Conservation (phyloP, 2,888 invertebrate genomes). For the Sinhomidia bicolor region DNA sequence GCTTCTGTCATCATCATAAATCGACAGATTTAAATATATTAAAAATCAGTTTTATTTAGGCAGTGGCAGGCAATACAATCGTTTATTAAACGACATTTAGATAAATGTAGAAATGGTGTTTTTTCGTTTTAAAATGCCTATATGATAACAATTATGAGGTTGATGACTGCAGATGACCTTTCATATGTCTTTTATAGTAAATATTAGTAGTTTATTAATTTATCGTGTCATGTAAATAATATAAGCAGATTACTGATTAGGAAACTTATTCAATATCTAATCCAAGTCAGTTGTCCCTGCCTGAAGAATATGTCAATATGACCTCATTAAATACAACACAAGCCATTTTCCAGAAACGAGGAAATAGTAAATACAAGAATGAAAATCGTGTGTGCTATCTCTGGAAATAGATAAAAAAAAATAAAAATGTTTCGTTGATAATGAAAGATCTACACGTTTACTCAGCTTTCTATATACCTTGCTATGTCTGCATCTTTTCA, state of each 20-base stretch:
- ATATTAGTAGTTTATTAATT: neutral
- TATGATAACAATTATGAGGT: neutral
- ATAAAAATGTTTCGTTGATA: neutral
- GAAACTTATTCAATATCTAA: neutral
- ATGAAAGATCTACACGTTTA: neutral
- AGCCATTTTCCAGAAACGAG: neutral
- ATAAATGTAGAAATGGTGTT: no score
- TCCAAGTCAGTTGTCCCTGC: neutral
- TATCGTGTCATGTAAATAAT: neutral
- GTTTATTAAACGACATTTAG: neutral
- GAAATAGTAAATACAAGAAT: conserved; percentile 4
- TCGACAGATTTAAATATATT: neutral
- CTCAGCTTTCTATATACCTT: neutral
- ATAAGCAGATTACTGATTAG: neutral
- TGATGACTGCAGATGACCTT: conserved; percentile 43
- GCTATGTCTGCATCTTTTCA: neutral
- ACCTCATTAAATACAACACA: neutral
- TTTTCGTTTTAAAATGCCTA: no score
- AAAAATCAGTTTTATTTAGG: neutral
- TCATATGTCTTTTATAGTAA: conserved; percentile 2
- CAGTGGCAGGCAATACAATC: neutral
- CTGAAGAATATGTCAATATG: neutral
- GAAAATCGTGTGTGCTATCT: neutral
- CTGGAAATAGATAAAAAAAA: no score
- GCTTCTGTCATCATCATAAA: neutral